Evolutionary conservation across 1,140 invertebrate genomes (phyloP).

Genomic region (Monochamus saltuarius): DNA sequence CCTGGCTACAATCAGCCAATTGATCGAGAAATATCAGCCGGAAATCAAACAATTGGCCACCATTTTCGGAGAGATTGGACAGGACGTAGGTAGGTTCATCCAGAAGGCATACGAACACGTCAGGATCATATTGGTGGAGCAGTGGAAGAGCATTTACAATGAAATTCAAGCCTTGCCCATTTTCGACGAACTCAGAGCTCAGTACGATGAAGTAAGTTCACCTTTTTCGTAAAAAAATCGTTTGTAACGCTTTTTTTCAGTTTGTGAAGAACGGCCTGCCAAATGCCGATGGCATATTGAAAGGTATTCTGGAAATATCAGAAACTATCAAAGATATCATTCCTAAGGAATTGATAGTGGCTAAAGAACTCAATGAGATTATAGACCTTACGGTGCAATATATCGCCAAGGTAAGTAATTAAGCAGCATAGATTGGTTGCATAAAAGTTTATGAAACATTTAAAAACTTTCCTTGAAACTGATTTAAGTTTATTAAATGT

Average conservation of each 20-base stretch:
- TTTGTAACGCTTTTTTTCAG: conserved; percentile 24
- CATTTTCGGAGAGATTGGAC: conserved; percentile 44
- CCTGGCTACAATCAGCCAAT: conserved; percentile 54
- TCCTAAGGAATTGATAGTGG: conserved; percentile 58
- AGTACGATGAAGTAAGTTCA: conserved; percentile 37
- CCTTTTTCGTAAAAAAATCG: neutral
- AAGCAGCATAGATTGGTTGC: too few relatives aligned
- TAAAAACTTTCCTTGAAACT: too few relatives aligned
- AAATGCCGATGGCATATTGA: conserved; percentile 55
- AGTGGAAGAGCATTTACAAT: conserved; percentile 52
- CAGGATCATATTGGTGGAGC: conserved; percentile 54
- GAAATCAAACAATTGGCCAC: conserved; percentile 66
- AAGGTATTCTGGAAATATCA: conserved; percentile 55
- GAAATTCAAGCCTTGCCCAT: conserved; percentile 60
- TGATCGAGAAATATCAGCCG: conserved; percentile 63
- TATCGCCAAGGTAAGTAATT: conserved; percentile 62
- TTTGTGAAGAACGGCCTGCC: conserved; percentile 49
- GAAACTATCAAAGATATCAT: conserved; percentile 54
- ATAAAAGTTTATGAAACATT: too few relatives aligned
- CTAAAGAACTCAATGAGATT: conserved; percentile 53
- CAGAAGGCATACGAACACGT: conserved; percentile 54
- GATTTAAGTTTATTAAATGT: too few relatives aligned
- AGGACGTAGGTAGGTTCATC: conserved; percentile 56
- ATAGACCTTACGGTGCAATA: conserved; percentile 59
- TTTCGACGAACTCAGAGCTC: conserved; percentile 54